phyloP scores from a whole-genome alignment of 1,140 invertebrate genomes.

The Drosophila navojoa region DNA sequence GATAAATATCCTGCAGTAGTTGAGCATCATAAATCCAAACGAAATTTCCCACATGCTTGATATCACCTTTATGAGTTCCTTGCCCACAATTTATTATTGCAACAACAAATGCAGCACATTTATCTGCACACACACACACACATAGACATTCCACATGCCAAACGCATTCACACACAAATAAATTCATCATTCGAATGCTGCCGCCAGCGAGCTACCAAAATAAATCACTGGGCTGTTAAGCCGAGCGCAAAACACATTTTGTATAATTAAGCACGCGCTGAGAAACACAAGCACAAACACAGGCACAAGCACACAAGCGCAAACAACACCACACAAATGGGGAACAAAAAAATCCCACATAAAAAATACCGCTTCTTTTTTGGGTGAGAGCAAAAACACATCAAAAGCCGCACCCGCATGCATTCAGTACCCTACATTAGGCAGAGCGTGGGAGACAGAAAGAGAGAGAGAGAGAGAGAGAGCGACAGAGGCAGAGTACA shows the following conservation, averaged over 20 bases:
- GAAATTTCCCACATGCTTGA: slow-evolving; percentile 2
- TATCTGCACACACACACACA: slow-evolving; percentile 18
- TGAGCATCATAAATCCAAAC: too few relatives aligned
- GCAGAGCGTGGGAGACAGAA: neutral
- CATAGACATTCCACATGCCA: slow-evolving; percentile 6
- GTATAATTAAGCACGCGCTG: slow-evolving; percentile 72
- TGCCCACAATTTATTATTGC: neutral
- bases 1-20: too few relatives aligned
- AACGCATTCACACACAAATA: slow-evolving; percentile 32
- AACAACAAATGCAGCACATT: neutral
- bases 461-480: neutral
- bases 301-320: slow-evolving; percentile 3
- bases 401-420: slow-evolving; percentile 37
- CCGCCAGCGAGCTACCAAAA: slow-evolving; percentile 23
- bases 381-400: slow-evolving; percentile 10
- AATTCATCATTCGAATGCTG: slow-evolving; percentile 56
- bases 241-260: slow-evolving; percentile 64
- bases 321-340: slow-evolving; percentile 25
- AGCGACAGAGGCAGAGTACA: neutral
- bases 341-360: slow-evolving; percentile 23
- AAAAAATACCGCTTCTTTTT: slow-evolving; percentile 36
- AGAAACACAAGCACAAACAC: slow-evolving; percentile 32
- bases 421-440: slow-evolving; percentile 7
- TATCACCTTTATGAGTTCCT: neutral
- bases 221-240: slow-evolving; percentile 60